Evolutionary conservation across 2,113 vertebrate species (phyloP).

Genomic region (Tenebrosternarchus preto): DNA sequence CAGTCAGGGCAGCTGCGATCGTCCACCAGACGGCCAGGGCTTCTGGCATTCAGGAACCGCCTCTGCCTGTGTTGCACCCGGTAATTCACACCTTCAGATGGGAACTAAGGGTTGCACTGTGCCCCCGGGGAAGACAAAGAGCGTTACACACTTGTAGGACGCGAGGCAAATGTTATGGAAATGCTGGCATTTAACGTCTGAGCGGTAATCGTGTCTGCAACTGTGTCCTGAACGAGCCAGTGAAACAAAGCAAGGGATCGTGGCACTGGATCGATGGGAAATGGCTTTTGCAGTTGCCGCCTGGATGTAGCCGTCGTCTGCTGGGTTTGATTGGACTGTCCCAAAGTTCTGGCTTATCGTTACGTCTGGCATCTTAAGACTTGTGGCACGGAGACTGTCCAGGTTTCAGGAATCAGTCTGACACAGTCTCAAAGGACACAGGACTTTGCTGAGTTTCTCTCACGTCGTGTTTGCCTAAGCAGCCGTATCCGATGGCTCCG

Average conservation of each 20-base stretch:
- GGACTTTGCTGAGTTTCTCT: no score
- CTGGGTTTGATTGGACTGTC: no score
- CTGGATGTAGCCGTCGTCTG: no score
- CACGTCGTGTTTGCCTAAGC: no score
- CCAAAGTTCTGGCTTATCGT: no score
- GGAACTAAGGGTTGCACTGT: not conserved
- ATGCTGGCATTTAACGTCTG: not conserved
- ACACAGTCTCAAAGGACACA: no score
- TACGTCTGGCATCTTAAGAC: no score
- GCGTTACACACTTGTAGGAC: not conserved
- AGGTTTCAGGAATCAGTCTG: no score
- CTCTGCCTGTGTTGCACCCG: conserved; percentile 23
- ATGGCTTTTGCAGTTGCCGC: no score
- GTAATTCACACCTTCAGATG: not conserved
- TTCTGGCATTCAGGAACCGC: conserved; percentile 46
- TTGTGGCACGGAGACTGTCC: no score
- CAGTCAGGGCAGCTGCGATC: conserved; percentile 33
- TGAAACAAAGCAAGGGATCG: no score
- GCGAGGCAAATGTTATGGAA: not conserved
- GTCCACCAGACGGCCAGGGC: not conserved
- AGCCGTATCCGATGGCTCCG: not conserved
- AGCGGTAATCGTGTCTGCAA: not conserved
- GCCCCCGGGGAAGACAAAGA: conserved; percentile 11
- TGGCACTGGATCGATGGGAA: no score
- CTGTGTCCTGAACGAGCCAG: not conserved